phyloP scores from a whole-genome alignment of 2,888 invertebrate genomes.

The Eupeodes luniger region DNA sequence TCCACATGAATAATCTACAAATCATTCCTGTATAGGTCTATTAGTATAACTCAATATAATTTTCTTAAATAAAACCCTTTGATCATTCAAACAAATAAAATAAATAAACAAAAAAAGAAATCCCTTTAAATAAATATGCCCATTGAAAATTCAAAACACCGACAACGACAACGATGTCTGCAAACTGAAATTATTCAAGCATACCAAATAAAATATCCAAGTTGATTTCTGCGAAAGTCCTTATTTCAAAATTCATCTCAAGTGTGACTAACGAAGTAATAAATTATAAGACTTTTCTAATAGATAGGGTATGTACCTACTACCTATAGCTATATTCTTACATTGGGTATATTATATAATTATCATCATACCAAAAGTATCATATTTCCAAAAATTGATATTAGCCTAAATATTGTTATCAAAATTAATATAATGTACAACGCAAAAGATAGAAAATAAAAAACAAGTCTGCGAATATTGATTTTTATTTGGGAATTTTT shows the following conservation, averaged over 20 bases:
- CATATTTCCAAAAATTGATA: neutral
- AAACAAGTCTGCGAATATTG: constrained; percentile 31
- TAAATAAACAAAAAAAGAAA: neutral
- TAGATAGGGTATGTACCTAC: neutral
- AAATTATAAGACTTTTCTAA: constrained; percentile 1
- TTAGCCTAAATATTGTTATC: constrained; percentile 10
- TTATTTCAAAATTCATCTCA: neutral
- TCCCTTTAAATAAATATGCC: neutral
- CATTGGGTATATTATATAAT: neutral
- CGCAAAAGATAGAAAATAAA: neutral
- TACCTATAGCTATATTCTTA: too few species aligned
- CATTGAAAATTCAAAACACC: neutral
- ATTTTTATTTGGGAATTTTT: constrained; percentile 4
- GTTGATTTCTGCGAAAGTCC: neutral
- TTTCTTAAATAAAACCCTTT: neutral
- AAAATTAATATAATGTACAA: neutral
- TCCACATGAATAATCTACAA: too few species aligned
- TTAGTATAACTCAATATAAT: neutral
- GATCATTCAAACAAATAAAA: constrained; percentile 6
- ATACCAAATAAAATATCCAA: neutral
- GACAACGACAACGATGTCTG: neutral
- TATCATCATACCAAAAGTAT: neutral
- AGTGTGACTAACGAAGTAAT: neutral
- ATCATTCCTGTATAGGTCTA: too few species aligned
- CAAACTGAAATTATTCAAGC: neutral